These are phyloP conservation scores for Bombus affinis DNA, from an alignment of 1,140 invertebrate species.

Conservation along the genomic window DNA sequence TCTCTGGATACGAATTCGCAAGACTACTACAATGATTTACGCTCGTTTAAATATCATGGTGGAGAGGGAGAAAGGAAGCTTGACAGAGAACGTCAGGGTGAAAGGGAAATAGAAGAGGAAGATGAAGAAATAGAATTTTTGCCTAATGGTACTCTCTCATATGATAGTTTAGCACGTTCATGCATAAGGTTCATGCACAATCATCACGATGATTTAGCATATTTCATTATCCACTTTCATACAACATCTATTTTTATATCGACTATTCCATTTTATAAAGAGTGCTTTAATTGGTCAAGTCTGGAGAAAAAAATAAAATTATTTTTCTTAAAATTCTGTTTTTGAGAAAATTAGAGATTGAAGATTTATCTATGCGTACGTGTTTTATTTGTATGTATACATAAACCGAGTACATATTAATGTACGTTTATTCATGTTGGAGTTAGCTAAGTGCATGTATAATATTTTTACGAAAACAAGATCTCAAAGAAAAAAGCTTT, in stretches of 20 bases:
- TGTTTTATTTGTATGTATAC: too few relatives aligned
- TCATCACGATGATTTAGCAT: not conserved
- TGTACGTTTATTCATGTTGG: too few relatives aligned
- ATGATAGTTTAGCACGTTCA: not conserved
- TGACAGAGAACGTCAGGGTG: constrained; percentile 66
- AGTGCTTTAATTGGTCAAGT: too few relatives aligned
- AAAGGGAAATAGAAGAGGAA: constrained; percentile 60
- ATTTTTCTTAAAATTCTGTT: not conserved
- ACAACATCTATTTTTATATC: too few relatives aligned
- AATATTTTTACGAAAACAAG: too few relatives aligned
- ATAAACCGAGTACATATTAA: too few relatives aligned
- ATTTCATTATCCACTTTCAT: not conserved
- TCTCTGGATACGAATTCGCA: constrained; percentile 70
- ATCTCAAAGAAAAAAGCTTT: too few relatives aligned
- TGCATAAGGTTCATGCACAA: too few relatives aligned
- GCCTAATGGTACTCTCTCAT: constrained; percentile 59
- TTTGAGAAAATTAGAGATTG: not conserved
- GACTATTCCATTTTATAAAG: too few relatives aligned
- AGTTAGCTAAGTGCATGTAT: too few relatives aligned
- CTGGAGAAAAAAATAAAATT: too few relatives aligned
- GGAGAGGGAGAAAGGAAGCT: constrained; percentile 66
- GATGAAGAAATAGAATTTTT: constrained; percentile 74
- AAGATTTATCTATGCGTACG: not conserved
- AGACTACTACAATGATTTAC: constrained; percentile 74
- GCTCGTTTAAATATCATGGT: constrained; percentile 73